These are phyloP conservation scores for Chaetura pelagica DNA, from an alignment of 2,113 vertebrate genomes.

Conservation along the genomic window DNA sequence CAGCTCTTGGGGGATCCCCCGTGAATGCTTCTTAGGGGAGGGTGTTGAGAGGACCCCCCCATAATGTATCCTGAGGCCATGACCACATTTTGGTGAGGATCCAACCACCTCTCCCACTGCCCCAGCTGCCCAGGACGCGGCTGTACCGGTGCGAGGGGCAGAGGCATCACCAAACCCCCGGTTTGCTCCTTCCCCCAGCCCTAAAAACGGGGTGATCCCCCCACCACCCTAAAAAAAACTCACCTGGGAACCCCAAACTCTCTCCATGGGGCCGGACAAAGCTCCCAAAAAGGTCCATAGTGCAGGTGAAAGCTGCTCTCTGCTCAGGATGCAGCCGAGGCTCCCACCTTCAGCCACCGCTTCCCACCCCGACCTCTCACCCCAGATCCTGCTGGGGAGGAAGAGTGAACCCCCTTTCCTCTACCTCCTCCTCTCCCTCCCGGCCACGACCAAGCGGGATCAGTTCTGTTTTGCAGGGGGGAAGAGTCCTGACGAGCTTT, in stretches of 20 bases:
- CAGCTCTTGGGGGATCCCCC: not conserved
- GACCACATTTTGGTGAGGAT: not conserved
- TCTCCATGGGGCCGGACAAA: constrained; percentile 87
- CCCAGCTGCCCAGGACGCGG: rapidly evolving
- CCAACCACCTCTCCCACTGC: rapidly evolving
- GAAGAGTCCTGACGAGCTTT: constrained; percentile 47
- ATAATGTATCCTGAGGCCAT: too few relatives aligned
- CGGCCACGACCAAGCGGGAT: not conserved
- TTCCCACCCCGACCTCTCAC: not conserved
- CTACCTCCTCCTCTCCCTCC: not conserved
- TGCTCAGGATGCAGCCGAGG: constrained; percentile 85
- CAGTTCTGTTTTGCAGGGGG: not conserved
- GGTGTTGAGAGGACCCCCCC: not conserved
- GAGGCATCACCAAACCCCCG: not conserved
- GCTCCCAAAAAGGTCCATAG: constrained; percentile 95
- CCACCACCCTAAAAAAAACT: constrained; percentile 8
- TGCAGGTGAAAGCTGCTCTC: constrained; percentile 82
- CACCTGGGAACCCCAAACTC: constrained; percentile 87
- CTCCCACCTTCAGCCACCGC: not conserved
- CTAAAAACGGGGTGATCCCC: not conserved
- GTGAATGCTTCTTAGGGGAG: too few relatives aligned
- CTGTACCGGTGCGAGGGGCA: rapidly evolving
- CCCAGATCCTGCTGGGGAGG: constrained; percentile 3
- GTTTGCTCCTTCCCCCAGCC: not conserved
- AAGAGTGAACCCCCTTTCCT: not conserved